phyloP scores from a whole-genome alignment of 2,113 vertebrate species.

The Brachyistius frenatus region DNA sequence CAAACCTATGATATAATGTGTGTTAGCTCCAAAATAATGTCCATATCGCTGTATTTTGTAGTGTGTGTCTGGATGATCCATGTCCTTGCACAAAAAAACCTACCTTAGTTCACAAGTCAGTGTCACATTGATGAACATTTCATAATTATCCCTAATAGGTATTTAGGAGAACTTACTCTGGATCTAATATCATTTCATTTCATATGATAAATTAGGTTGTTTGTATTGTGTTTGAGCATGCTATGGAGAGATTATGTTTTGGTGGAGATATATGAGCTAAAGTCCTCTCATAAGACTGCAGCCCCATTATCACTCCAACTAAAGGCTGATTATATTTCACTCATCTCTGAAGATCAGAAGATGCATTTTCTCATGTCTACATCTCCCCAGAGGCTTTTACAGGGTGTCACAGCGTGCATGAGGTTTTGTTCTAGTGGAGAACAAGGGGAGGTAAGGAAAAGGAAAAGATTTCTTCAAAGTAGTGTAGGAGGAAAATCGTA shows the following conservation, averaged over 20 bases:
- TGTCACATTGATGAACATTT: no score
- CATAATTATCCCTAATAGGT: no score
- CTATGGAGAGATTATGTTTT: not conserved
- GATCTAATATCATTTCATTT: no score
- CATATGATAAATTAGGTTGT: no score
- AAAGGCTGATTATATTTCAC: not conserved
- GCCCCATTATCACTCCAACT: not conserved
- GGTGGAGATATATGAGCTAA: not conserved
- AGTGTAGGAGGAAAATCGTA: conserved; percentile 10
- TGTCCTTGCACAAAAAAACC: no score
- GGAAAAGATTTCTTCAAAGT: conserved; percentile 12
- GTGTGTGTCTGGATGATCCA: no score
- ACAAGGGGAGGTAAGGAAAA: conserved; percentile 27
- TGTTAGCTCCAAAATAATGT: no score
- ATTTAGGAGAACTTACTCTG: no score
- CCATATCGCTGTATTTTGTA: no score
- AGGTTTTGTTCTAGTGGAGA: conserved; percentile 29
- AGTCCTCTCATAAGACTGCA: not conserved
- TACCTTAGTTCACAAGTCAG: no score
- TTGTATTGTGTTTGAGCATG: not conserved
- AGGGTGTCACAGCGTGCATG: not conserved
- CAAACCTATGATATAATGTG: no score
- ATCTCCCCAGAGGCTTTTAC: conserved; percentile 12
- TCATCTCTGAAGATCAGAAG: conserved; percentile 22
- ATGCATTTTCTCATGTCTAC: not conserved